Percentiles rank a stretch among this genome's conserved stretches.
Evolutionary conservation across 2,113 vertebrate species (phyloP).

Genomic region (Callorhinus ursinus): DNA sequence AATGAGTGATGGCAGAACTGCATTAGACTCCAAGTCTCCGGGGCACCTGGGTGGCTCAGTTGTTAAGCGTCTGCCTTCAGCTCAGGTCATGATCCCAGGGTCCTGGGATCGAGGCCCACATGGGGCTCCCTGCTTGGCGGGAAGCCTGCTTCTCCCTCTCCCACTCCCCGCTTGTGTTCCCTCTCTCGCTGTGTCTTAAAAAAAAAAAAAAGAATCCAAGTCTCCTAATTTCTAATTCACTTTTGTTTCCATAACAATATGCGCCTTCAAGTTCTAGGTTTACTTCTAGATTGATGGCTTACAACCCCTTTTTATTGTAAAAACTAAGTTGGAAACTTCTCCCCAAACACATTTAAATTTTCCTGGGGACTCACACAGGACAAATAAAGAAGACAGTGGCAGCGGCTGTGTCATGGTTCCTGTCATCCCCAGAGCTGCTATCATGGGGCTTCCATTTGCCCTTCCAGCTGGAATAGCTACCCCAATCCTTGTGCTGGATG

Average conservation of each 20-base stretch:
- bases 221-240: constrained; percentile 29
- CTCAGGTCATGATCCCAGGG: no score
- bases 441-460: background rate
- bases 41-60: no score
- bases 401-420: background rate
- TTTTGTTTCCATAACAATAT: constrained; percentile 34
- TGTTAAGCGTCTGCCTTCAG: no score
- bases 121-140: no score
- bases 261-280: constrained; percentile 10
- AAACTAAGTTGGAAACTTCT: constrained; percentile 51
- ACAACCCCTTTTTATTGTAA: constrained; percentile 28
- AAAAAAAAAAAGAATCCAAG: background rate
- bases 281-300: constrained; percentile 49
- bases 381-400: background rate
- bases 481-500: background rate
- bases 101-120: no score
- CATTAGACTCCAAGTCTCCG: constrained; percentile 48
- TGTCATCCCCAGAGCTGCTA: background rate
- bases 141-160: no score
- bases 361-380: background rate
- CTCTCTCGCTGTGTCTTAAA: no score
- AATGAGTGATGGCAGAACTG: background rate
- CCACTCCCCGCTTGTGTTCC: no score
- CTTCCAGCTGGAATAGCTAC: background rate
- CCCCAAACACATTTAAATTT: constrained; percentile 38